Base-by-base conservation (phyloP, 2,888 invertebrate genomes). In the Xestia c-nigrum region DNA sequence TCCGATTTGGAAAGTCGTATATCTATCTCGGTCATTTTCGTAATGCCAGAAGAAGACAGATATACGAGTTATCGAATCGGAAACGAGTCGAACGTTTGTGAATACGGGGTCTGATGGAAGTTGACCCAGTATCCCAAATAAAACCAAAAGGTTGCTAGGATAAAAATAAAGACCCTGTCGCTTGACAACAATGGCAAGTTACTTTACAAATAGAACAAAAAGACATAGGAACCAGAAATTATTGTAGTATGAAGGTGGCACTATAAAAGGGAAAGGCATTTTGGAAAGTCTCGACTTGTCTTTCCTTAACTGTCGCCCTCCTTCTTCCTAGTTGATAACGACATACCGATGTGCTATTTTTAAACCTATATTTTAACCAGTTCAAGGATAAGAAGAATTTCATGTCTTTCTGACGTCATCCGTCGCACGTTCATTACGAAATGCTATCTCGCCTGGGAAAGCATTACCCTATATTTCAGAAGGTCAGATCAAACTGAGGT, bases 181-280 rank as follows among this genome's bases (percentile, higher is more conserved):
- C 31, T 38, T 40, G 24, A 0, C 24, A 67, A 71, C 24, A 76
- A 76, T 63, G 47, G 70, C 52, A 52, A 43, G n/a, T 10, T 43
- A 38, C 10, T 61, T 52, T 47, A 59, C 21, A 72, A 77, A 72
- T 47, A 69, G 16, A 65, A 80, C 40, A 78, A 78, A 77, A 69
- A 61, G 16, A 52, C 31, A 52, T 19, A 68, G 21, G 24, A 50
- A 71, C 69, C 67, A 65, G 80, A 70, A 38, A 72, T 79, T 61
- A 72, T 79, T 61, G 47, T 55, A 79, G 59, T 50, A 78, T 57
- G 55, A 61, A 72, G 52, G 67, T 21, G n/a, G 14, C 16, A 65
- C 80, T 84, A 24, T 75, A 76, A 43, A 83, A 76, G 80, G 80
- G 21, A 76, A 84, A 84, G 76, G 76, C 14, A 76, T 83, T 80